Percentiles rank a stretch among this genome's conserved stretches.
phyloP scores from a whole-genome alignment of 1,140 invertebrate species.

The Sitobion miscanthi region DNA sequence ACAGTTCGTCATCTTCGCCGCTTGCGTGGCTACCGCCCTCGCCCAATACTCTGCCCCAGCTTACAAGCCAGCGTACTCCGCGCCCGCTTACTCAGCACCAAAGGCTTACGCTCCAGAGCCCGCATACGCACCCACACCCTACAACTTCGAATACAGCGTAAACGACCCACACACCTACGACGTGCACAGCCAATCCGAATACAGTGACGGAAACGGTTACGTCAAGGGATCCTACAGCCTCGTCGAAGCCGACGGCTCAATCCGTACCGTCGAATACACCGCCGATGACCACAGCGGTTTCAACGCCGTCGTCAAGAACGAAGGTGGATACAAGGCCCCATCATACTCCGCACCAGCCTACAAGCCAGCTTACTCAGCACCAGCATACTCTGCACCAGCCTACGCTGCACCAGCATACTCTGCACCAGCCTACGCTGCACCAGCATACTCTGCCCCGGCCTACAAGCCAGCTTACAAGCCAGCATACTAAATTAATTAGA shows the following conservation, averaged over 20 bases:
- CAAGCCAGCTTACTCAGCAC: no score
- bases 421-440: no score
- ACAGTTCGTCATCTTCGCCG: conserved; percentile 25
- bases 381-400: no score
- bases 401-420: no score
- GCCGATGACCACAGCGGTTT: conserved; percentile 71
- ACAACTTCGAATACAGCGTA: conserved; percentile 60
- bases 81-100: conserved; percentile 59
- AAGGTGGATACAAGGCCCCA: no score
- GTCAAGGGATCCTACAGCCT: conserved; percentile 56
- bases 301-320: conserved; percentile 69
- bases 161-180: conserved; percentile 60
- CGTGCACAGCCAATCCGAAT: conserved; percentile 60
- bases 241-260: conserved; percentile 62
- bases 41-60: conserved; percentile 59
- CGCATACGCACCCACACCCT: conserved; percentile 46
- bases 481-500: no score
- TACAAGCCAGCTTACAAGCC: no score
- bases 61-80: conserved; percentile 40
- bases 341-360: no score
- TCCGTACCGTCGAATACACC: conserved; percentile 67
- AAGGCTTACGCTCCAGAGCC: conserved; percentile 59
- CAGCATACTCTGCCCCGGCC: no score
- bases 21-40: conserved; percentile 20
- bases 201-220: conserved; percentile 60